These are phyloP conservation scores for Protomyctophum bolini DNA, from an alignment of 2,113 vertebrate species.

Conservation along the genomic window DNA sequence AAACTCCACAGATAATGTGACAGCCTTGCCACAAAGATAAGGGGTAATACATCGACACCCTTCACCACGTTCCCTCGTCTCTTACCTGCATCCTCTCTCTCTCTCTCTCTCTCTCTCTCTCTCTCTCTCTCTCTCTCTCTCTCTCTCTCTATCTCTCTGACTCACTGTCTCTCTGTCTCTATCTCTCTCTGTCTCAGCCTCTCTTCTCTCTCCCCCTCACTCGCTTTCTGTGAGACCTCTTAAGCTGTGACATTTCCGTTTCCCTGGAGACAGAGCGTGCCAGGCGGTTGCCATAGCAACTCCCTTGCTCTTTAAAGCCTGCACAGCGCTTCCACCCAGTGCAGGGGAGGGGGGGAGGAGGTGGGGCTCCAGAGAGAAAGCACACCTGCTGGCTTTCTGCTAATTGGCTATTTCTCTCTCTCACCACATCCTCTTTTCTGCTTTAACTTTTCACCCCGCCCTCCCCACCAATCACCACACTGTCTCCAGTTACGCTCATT, in stretches of 20 bases:
- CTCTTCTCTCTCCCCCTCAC: conserved; percentile 28
- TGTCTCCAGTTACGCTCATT: neutral
- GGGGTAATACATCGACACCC: conserved; percentile 57
- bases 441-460: conserved; percentile 65
- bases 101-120: conserved; percentile 5
- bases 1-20: conserved; percentile 62
- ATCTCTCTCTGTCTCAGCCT: conserved; percentile 42
- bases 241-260: conserved; percentile 85
- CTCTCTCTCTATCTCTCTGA: conserved; percentile 10
- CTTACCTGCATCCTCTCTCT: conserved; percentile 58
- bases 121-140: conserved; percentile 1
- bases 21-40: conserved; percentile 51
- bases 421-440: conserved; percentile 57
- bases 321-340: conserved; percentile 63
- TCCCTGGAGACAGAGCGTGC: conserved; percentile 83
- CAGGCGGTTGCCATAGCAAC: conserved; percentile 84
- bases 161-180: conserved; percentile 23
- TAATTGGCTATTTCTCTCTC: conserved; percentile 82
- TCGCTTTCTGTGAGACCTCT: conserved; percentile 75
- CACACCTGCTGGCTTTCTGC: conserved; percentile 81
- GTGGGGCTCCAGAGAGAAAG: conserved; percentile 63
- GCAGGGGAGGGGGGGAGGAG: conserved; percentile 24
- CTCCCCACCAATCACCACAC: neutral
- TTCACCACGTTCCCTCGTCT: conserved; percentile 34
- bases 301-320: conserved; percentile 76